These are phyloP conservation scores for Drosophila mulleri DNA, from an alignment of 2,888 invertebrate species.

Conservation along the genomic window DNA sequence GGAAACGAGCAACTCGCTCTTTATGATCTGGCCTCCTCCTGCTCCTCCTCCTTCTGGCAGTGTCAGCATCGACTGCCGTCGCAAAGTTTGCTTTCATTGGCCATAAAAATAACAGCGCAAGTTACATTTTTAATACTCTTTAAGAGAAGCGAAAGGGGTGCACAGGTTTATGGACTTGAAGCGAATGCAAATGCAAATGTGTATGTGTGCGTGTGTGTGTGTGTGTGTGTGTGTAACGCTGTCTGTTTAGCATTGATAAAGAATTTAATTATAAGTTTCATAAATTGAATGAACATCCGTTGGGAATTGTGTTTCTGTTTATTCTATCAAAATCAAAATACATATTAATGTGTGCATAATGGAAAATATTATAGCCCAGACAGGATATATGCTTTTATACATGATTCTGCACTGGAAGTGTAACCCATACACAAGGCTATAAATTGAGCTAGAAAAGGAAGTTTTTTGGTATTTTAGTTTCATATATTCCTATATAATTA, in stretches of 20 bases:
- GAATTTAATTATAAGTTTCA: slow-evolving; percentile 21
- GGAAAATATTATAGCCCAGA: not conserved
- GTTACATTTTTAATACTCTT: slow-evolving; percentile 50
- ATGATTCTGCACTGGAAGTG: too few relatives aligned
- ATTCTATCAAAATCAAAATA: not conserved
- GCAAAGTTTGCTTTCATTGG: slow-evolving; percentile 59
- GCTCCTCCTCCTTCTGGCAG: not conserved
- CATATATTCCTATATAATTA: too few relatives aligned
- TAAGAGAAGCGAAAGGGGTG: slow-evolving; percentile 31
- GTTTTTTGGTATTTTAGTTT: too few relatives aligned
- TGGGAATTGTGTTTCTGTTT: not conserved
- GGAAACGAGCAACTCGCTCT: not conserved
- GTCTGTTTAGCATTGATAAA: slow-evolving; percentile 15
- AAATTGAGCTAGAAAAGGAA: too few relatives aligned
- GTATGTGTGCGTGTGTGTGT: not conserved
- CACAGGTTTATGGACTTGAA: slow-evolving; percentile 31
- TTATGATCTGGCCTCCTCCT: slow-evolving; percentile 2
- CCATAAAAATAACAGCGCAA: slow-evolving; percentile 66
- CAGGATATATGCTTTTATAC: not conserved
- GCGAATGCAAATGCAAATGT: slow-evolving; percentile 7
- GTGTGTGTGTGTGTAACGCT: not conserved
- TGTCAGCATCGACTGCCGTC: not conserved
- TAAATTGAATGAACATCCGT: not conserved
- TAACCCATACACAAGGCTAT: too few relatives aligned
- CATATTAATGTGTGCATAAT: not conserved